Conservation (phyloP, 1,140 invertebrate genomes). For the Rhyacophila brunnea region DNA sequence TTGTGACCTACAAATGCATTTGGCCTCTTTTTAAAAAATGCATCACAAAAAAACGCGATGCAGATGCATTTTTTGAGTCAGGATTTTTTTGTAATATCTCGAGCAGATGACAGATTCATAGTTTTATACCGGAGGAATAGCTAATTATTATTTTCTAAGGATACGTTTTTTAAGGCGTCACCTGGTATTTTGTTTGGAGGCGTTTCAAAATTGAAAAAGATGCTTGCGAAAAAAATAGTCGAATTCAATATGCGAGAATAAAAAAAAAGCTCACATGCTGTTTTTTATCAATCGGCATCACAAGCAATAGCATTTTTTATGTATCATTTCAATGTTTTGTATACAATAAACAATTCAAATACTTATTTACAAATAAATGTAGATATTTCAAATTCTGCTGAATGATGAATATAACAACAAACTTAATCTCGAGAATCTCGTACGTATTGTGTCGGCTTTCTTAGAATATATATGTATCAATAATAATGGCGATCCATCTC, state of each 20-base stretch:
- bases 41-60: constrained; percentile 8
- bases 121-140: background rate
- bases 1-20: constrained; percentile 28
- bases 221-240: background rate
- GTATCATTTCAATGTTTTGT: too few species aligned
- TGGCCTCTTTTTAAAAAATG: constrained; percentile 5
- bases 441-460: too few species aligned
- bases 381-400: too few species aligned
- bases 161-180: constrained; percentile 9
- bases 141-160: constrained; percentile 14
- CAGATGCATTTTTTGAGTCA: constrained; percentile 23
- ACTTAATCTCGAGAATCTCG: too few species aligned
- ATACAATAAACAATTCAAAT: too few species aligned
- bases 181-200: constrained; percentile 8
- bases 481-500: too few species aligned
- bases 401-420: too few species aligned
- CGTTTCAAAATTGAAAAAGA: constrained; percentile 5
- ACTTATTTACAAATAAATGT: too few species aligned
- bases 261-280: background rate
- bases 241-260: background rate
- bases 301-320: too few species aligned
- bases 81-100: constrained; percentile 15
- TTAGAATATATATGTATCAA: too few species aligned
- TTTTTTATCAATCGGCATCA: background rate
- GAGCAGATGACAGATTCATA: constrained; percentile 25